phyloP scores from a whole-genome alignment of 2,797 vertebrate genomes.

The Trichosurus vulpecula region DNA sequence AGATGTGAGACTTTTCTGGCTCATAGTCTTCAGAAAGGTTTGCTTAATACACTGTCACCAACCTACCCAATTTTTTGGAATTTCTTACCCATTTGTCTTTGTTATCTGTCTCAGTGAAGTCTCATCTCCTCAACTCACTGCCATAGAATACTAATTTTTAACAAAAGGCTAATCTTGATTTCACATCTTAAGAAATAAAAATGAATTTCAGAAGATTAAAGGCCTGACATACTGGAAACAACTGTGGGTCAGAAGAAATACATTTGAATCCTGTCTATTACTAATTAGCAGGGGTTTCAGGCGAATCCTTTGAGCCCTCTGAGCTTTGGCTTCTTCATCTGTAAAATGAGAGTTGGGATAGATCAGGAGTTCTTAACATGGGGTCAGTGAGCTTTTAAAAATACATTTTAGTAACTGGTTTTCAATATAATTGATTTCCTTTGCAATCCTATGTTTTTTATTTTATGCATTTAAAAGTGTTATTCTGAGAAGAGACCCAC shows the following conservation, averaged over 20 bases:
- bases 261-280: background rate
- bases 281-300: background rate
- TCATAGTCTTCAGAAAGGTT: constrained; percentile 34
- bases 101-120: constrained; percentile 72
- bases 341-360: background rate
- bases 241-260: background rate
- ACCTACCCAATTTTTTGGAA: constrained; percentile 61
- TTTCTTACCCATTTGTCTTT: constrained; percentile 77
- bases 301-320: background rate
- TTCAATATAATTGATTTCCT: background rate
- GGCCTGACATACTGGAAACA: background rate
- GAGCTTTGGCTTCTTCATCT: background rate
- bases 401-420: background rate
- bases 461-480: background rate
- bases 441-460: background rate
- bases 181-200: constrained; percentile 65
- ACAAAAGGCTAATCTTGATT: constrained; percentile 61
- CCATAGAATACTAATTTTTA: constrained; percentile 73
- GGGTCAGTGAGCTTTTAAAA: background rate
- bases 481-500: background rate
- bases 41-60: constrained; percentile 60
- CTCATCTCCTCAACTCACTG: constrained; percentile 67
- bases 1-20: constrained; percentile 23
- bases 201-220: constrained; percentile 71
- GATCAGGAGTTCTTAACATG: background rate